phyloP scores from a whole-genome alignment of 2,113 vertebrate species.

The Cnemophilus loriae region DNA sequence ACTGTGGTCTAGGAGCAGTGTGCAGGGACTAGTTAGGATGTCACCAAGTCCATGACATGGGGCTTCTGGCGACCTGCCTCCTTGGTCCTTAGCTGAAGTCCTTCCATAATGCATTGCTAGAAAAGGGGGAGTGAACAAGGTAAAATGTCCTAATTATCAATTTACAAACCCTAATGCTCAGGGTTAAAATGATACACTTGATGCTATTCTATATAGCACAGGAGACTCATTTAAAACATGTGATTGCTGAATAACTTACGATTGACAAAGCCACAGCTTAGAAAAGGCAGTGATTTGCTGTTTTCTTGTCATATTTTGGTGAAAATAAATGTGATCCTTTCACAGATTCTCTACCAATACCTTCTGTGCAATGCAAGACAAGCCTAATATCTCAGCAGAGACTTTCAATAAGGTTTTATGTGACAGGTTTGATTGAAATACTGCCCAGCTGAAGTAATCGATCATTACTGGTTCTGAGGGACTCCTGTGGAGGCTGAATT shows the following conservation, averaged over 20 bases:
- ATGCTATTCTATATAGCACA: not conserved
- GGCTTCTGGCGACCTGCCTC: not conserved
- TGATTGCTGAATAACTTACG: not conserved
- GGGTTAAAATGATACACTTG: not conserved
- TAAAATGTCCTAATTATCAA: not conserved
- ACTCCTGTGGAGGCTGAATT: not conserved
- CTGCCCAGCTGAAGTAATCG: not conserved
- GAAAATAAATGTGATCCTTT: not conserved
- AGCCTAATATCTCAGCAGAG: not conserved
- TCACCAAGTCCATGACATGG: not conserved
- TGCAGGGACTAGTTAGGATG: not conserved
- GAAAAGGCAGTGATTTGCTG: not conserved
- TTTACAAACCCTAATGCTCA: not conserved
- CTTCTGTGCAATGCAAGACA: not conserved
- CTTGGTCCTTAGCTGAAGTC: not conserved
- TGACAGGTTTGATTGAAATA: not conserved
- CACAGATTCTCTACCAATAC: not conserved
- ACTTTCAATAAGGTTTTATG: not conserved
- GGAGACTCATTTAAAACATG: not conserved
- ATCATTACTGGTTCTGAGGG: not conserved
- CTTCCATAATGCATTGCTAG: not conserved
- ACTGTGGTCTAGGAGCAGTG: not conserved
- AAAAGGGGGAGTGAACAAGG: not conserved
- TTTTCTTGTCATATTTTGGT: not conserved
- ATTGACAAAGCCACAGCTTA: not conserved